These are phyloP conservation scores for Reinhardtius hippoglossoides DNA, from an alignment of 2,113 vertebrate genomes.

Conservation along the genomic window DNA sequence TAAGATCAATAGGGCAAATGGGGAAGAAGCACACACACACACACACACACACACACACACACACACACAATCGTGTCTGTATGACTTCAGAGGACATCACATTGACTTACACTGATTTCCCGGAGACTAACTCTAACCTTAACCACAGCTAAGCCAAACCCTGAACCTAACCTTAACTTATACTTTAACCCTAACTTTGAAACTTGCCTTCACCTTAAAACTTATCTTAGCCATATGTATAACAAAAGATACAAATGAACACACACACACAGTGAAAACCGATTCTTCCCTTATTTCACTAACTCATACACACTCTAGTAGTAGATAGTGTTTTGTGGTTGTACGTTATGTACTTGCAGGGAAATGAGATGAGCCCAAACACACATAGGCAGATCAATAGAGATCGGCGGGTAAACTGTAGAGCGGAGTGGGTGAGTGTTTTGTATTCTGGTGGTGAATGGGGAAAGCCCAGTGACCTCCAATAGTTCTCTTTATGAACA, in stretches of 20 bases:
- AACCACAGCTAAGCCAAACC: too few relatives aligned
- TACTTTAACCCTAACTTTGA: too few relatives aligned
- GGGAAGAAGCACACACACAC: background rate
- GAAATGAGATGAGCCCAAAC: conserved; percentile 39
- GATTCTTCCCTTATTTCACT: conserved; percentile 1
- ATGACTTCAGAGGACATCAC: too few relatives aligned
- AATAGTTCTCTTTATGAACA: conserved; percentile 62
- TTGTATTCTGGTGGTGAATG: conserved; percentile 70
- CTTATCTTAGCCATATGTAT: too few relatives aligned
- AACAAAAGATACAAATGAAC: too few relatives aligned
- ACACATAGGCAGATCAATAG: conserved; percentile 35
- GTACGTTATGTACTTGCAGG: conserved; percentile 25
- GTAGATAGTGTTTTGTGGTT: conserved; percentile 28
- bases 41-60: background rate
- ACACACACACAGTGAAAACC: background rate
- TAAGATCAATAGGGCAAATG: background rate
- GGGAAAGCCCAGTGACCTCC: conserved; percentile 80
- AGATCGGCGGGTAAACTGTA: conserved; percentile 52
- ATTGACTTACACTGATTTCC: too few relatives aligned
- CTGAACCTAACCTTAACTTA: too few relatives aligned
- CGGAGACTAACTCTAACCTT: too few relatives aligned
- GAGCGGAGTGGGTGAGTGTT: conserved; percentile 61
- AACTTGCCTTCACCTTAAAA: too few relatives aligned
- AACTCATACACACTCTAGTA: background rate
- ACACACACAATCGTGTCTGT: background rate